Evolutionary conservation across 2,888 invertebrate species (phyloP).

Genomic region (Xestia ashworthii): DNA sequence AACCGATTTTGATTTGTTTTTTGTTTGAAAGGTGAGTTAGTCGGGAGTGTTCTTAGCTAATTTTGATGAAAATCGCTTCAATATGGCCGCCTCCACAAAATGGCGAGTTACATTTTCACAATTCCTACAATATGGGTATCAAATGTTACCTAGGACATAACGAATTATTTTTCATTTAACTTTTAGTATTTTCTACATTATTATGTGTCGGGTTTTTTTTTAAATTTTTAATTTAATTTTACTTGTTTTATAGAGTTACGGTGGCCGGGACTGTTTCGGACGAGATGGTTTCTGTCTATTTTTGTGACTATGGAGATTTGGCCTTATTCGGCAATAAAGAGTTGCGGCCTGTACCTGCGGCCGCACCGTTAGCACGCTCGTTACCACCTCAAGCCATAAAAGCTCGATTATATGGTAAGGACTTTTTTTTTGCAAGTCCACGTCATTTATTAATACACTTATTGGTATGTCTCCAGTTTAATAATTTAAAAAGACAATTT

Average conservation of each 20-base stretch:
- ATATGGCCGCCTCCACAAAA: too few relatives aligned
- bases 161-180: too few relatives aligned
- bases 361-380: constrained; percentile 81
- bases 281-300: constrained; percentile 90
- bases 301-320: constrained; percentile 92
- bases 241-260: constrained; percentile 80
- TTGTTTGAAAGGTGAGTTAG: too few relatives aligned
- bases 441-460: neutral
- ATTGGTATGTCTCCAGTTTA: neutral
- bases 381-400: constrained; percentile 87
- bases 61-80: too few relatives aligned
- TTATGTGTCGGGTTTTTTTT: too few relatives aligned
- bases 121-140: too few relatives aligned
- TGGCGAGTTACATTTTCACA: too few relatives aligned
- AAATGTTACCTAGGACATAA: too few relatives aligned
- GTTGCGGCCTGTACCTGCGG: constrained; percentile 82
- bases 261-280: constrained; percentile 87
- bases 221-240: too few relatives aligned
- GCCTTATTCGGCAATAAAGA: constrained; percentile 80
- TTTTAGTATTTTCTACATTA: too few relatives aligned
- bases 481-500: neutral
- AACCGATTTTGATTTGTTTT: too few relatives aligned
- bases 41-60: too few relatives aligned
- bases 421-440: constrained; percentile 50
- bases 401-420: constrained; percentile 85